Evolutionary conservation across 1,140 invertebrate species (phyloP).

Genomic region (Zaprionus davidi): DNA sequence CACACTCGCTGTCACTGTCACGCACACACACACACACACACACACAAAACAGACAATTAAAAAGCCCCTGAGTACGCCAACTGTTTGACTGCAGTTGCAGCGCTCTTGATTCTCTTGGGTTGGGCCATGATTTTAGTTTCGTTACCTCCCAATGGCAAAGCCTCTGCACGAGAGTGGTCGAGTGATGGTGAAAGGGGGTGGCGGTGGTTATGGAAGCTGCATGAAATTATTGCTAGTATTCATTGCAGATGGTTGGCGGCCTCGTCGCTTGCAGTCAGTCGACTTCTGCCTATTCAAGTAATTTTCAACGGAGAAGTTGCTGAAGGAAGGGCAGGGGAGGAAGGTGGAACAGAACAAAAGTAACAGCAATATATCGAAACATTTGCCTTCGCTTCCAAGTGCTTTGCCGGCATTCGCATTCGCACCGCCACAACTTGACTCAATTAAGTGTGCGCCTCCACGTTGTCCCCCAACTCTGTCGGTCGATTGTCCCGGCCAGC

Average conservation of each 20-base stretch:
- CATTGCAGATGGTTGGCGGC: constrained; percentile 44
- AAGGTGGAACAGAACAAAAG: background rate
- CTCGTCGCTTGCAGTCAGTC: constrained; percentile 4
- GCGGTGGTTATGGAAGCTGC: constrained; percentile 12
- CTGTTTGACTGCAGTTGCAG: constrained; percentile 66
- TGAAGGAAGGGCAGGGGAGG: background rate
- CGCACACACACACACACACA: constrained; percentile 25
- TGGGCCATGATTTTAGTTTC: constrained; percentile 69
- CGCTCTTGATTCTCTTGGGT: constrained; percentile 56
- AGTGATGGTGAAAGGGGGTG: background rate
- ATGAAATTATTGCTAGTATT: constrained; percentile 73
- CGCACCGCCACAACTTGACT: constrained; percentile 74
- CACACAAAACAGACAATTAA: constrained; percentile 65
- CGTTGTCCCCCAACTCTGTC: background rate
- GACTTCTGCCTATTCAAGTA: constrained; percentile 33
- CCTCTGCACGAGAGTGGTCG: constrained; percentile 6
- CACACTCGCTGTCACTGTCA: background rate
- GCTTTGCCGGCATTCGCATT: constrained; percentile 49
- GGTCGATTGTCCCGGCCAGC: constrained; percentile 38
- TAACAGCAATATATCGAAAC: constrained; percentile 73
- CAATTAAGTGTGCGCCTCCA: constrained; percentile 63
- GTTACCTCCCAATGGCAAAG: constrained; percentile 39
- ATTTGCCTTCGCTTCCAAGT: constrained; percentile 70
- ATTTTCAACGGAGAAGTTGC: constrained; percentile 14
- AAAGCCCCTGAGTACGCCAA: constrained; percentile 69